Base-by-base conservation (phyloP, 2,888 invertebrate species). In the Ptychoptera albimana region DNA sequence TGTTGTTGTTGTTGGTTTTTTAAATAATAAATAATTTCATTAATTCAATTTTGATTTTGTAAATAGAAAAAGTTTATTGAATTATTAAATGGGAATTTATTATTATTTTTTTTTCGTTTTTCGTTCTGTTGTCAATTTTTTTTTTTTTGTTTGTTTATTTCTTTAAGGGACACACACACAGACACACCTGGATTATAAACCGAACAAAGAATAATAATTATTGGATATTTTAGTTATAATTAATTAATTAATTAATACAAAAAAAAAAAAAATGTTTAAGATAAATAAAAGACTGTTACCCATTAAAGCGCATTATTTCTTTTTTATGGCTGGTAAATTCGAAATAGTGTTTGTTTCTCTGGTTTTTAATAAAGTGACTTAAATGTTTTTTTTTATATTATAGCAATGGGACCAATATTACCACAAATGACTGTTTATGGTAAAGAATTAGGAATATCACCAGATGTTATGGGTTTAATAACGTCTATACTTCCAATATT, bases 241-340 rank as follows among this genome's bases (percentile, higher is more conserved):
- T 23, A 7, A 23, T 23, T 5, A 7, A 23, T n/a, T 5, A 23
- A 23, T 5, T 23, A 23, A 23, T 23, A 23, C 35, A n/a, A 13
- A n/a, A 32, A 57, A 49, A n/a, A 13, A n/a, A 32, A 57, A 49
- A 51, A 73, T 72, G 65, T 56, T 74, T 53, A 75, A 74, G 60
- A 71, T 89, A 43, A 79, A 87, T 60, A 70, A 57, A 52, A 69
- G 69, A 37, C 69, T 87, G 42, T 55, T 89, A 62, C 87, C 88
- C 10, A 72, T 91, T 42, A 91, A 91, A 71, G 78, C 79, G 0
- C 88, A 88, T 59, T 91, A 78, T 59, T 87, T 91, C 66, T 82
- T 86, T 59, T 85, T 88, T 54, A 83, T 87, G 73, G 85, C 82
- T 51, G 83, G 87, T 86, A 67, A 77, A 75, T 68, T 39, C 9